Evolutionary conservation across 2,888 invertebrate species (phyloP).

Genomic region (Cephus runcator): DNA sequence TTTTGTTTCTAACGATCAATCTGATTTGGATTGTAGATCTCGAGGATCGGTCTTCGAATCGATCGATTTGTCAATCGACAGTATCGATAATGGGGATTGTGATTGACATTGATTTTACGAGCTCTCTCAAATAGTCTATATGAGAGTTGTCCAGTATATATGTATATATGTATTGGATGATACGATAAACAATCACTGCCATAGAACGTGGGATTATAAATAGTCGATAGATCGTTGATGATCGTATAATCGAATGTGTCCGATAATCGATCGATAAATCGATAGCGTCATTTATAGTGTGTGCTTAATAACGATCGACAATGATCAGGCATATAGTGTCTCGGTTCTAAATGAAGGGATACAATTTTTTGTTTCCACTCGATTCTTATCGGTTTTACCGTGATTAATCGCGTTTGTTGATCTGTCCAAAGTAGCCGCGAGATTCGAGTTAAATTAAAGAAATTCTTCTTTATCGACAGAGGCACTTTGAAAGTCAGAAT

Average conservation of each 20-base stretch:
- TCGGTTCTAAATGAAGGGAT: background rate
- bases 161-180: background rate
- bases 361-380: background rate
- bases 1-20: slow-evolving; percentile 11
- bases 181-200: background rate
- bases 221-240: background rate
- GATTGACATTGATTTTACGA: background rate
- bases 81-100: background rate
- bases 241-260: background rate
- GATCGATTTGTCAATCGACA: background rate
- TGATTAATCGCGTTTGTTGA: no score
- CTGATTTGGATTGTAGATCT: background rate
- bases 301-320: background rate
- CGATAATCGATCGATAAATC: background rate
- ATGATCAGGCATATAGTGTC: background rate
- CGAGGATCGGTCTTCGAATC: slow-evolving; percentile 14
- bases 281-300: background rate
- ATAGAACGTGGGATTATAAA: background rate
- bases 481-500: background rate
- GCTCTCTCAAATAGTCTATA: background rate
- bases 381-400: no score
- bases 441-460: background rate
- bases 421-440: no score
- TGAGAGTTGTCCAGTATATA: background rate
- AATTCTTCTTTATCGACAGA: background rate